Conservation (phyloP, 2,113 vertebrate species). For the Pogonocichla stellata region DNA sequence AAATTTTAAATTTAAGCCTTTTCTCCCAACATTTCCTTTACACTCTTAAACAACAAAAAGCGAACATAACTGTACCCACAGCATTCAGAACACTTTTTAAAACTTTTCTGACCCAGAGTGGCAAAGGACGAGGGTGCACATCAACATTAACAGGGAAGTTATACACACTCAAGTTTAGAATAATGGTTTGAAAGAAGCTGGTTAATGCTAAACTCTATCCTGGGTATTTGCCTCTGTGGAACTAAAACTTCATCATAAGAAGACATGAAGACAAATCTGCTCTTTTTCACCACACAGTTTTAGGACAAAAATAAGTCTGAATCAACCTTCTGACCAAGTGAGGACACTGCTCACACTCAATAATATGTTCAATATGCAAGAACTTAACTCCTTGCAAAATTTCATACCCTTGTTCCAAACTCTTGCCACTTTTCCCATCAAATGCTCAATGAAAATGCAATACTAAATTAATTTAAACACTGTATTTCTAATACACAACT, state of each 20-base stretch:
- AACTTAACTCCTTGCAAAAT: background rate
- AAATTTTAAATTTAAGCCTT: background rate
- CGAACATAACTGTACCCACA: background rate
- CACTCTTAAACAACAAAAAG: background rate
- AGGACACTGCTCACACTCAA: background rate
- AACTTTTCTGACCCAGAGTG: background rate
- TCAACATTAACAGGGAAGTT: background rate
- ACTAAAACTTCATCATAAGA: background rate
- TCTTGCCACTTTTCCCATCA: background rate
- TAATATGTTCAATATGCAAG: background rate
- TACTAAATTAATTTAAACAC: background rate
- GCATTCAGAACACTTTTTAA: background rate
- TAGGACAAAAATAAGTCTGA: background rate
- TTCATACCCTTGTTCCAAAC: background rate
- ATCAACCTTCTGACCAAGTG: background rate
- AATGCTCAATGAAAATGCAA: background rate
- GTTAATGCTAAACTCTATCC: background rate
- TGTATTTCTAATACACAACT: background rate
- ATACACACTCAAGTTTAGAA: background rate
- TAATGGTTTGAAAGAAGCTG: background rate
- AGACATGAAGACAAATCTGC: background rate
- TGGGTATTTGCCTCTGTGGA: background rate
- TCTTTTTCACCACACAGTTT: background rate
- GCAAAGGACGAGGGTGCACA: background rate
- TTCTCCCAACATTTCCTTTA: background rate